Base-by-base conservation (phyloP, 2,888 invertebrate species). In the Linnaemya vulpina region DNA sequence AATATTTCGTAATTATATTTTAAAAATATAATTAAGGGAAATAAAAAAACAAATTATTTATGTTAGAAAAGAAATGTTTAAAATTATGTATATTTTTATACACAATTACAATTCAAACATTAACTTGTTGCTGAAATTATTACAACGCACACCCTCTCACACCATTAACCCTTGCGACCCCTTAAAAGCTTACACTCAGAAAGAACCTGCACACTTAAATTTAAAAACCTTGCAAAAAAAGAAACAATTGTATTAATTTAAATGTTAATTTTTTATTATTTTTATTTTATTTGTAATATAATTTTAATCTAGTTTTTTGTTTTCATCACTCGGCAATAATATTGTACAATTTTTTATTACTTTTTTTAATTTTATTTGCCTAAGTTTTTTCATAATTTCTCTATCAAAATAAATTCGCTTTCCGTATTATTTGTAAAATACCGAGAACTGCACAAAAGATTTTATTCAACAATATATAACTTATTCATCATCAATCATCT, bases 1-100 rank as follows among this genome's bases (percentile, higher is more conserved):
- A 75, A 80, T 78, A 76, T 85, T 85, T 85, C 85, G 35, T 75
- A 79, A 85, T 85, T 85, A 82, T 85, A 85, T 85, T 82, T 85
- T 85, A 82, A 75, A 85, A 85, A 85, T 85, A 85, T 85, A 82
- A 82, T 82, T 82, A 71, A 75, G 49, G 13, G 85, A 85, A 85
- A 82, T 80, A n/a, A 40, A 53, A 49, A 22, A 35, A 9, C 55
- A 30, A 68, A 75, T 67, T 63, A 65, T 71, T 65, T 51, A 60
- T 40, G 10, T 22, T 38, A 63, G 49, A 63, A 71, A 63, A 71
- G 60, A 73, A 74, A 84, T 68, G 58, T 77, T 60, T 74, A 62
- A 70, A 74, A 81, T 81, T 80, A 15, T 81, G 74, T 74, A 63
- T 65, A 78, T 67, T 77, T 84, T 82, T 83, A 68, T 25, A 68